Conservation (phyloP, 1,140 invertebrate genomes). For the Saccostrea glomerata region DNA sequence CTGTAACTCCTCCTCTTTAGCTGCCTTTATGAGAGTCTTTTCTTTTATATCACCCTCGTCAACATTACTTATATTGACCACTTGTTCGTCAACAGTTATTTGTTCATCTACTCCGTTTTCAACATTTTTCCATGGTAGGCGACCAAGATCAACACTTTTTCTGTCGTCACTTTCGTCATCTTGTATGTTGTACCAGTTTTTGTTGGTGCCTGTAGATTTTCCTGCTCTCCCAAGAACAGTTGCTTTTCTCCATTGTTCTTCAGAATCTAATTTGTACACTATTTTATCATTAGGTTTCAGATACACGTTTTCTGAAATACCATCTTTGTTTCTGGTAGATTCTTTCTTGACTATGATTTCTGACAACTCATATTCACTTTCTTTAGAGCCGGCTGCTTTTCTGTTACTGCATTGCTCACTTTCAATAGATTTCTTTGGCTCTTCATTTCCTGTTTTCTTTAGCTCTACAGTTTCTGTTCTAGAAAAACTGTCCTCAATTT, state of each 20-base stretch:
- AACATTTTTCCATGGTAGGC: slow-evolving; percentile 20
- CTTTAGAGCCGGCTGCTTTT: background rate
- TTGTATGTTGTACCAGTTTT: background rate
- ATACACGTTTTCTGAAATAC: too few species aligned
- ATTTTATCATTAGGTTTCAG: slow-evolving; percentile 27
- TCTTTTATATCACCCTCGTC: too few species aligned
- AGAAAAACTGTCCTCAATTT: background rate
- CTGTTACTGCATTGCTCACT: background rate
- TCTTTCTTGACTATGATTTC: too few species aligned
- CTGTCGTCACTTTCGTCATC: background rate
- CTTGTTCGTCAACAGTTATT: too few species aligned
- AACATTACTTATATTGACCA: too few species aligned
- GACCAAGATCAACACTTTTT: slow-evolving; percentile 44
- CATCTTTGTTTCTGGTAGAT: too few species aligned
- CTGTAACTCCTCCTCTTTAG: slow-evolving; percentile 41
- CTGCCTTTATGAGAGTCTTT: too few species aligned
- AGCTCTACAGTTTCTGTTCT: background rate
- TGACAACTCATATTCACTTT: too few species aligned
- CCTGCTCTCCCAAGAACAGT: slow-evolving; percentile 44
- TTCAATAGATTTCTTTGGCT: background rate
- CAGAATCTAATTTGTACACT: slow-evolving; percentile 22
- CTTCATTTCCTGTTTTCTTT: background rate
- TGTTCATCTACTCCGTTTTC: slow-evolving; percentile 21
- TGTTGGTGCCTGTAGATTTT: slow-evolving; percentile 51
- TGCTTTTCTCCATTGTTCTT: slow-evolving; percentile 37